Percentiles rank a stretch among this genome's conserved stretches.
Evolutionary conservation across 2,113 vertebrate genomes (phyloP).

Genomic region (Rhynchomys soricoides): DNA sequence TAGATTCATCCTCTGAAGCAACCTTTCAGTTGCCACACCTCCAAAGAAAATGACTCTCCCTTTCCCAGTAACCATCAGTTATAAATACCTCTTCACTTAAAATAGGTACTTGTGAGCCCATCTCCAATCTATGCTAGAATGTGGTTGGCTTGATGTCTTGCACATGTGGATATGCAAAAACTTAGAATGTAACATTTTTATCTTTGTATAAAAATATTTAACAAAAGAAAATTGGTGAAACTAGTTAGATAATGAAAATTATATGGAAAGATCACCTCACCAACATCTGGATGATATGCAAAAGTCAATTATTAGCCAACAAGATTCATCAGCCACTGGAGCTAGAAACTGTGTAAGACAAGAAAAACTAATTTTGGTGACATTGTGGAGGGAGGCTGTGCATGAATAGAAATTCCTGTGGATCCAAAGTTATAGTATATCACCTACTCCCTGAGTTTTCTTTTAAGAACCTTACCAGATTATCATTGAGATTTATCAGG

Average conservation of each 20-base stretch:
- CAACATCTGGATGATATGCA: neutral
- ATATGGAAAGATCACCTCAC: neutral
- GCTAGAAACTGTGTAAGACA: neutral
- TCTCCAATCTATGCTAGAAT: neutral
- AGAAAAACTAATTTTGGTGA: neutral
- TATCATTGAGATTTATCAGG: neutral
- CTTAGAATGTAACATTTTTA: neutral
- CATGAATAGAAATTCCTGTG: neutral
- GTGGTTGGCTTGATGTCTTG: neutral
- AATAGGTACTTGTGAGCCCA: neutral
- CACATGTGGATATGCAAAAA: neutral
- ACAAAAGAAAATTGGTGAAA: neutral
- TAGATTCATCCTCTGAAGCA: neutral
- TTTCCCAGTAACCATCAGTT: neutral
- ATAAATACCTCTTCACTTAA: neutral
- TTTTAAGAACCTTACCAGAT: neutral
- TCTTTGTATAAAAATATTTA: neutral
- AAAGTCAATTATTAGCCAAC: neutral
- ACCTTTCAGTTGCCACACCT: neutral
- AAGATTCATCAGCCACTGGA: neutral
- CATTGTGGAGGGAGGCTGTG: neutral
- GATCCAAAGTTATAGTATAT: rapidly evolving
- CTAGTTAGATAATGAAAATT: neutral
- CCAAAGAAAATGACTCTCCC: neutral
- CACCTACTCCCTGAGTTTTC: neutral